Evolutionary conservation across 2,888 invertebrate genomes (phyloP).

Genomic region (Drosophila suboccidentalis): DNA sequence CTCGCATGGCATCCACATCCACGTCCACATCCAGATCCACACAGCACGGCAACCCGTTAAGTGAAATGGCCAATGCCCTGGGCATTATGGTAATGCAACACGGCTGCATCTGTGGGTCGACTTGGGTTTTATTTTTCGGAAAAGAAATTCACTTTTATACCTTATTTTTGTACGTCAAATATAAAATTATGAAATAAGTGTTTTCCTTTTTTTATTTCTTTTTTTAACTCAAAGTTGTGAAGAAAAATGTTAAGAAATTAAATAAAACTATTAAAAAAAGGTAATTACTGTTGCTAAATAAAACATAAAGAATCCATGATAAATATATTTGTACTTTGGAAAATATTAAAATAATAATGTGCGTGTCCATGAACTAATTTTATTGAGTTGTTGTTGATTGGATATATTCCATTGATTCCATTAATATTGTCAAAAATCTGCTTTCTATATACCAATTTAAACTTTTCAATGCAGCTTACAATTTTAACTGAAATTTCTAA

Average conservation of each 20-base stretch:
- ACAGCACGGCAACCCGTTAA: conserved; percentile 48
- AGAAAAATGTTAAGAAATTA: no score
- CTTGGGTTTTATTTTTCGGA: not conserved
- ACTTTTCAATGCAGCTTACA: not conserved
- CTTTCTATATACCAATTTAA: not conserved
- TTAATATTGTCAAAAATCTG: not conserved
- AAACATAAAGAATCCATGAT: no score
- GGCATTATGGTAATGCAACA: conserved; percentile 18
- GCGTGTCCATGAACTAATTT: no score
- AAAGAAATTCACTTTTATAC: not conserved
- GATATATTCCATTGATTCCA: no score
- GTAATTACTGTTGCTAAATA: no score
- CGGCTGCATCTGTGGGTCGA: not conserved
- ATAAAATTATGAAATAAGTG: not conserved
- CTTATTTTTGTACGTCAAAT: not conserved
- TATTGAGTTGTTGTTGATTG: no score
- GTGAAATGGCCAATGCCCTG: conserved; percentile 67
- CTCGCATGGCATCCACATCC: conserved; percentile 38
- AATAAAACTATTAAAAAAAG: no score
- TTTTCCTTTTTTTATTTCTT: not conserved
- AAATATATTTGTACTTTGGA: no score
- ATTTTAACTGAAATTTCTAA: not conserved
- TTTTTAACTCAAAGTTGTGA: not conserved
- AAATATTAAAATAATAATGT: no score
- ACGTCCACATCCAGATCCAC: conserved; percentile 35